Conservation (phyloP, 2,888 invertebrate genomes). For the Nymphalis c-album region DNA sequence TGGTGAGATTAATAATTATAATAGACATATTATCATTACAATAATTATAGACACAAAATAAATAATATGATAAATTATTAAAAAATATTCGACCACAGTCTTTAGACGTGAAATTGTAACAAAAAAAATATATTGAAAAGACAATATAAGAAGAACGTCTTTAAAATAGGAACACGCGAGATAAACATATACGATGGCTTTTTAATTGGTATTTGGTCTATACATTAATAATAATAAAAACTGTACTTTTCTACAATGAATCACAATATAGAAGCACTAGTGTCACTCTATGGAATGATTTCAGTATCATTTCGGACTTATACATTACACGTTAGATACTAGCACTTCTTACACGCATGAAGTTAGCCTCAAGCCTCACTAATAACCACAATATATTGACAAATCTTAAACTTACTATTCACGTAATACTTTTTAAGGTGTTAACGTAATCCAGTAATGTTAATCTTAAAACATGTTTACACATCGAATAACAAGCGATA, state of each 20-base stretch:
- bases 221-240: conserved; percentile 23
- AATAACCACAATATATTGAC: conserved; percentile 48
- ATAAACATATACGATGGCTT: conserved; percentile 43
- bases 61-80: conserved; percentile 77
- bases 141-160: conserved; percentile 65
- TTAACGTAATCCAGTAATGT: conserved; percentile 51
- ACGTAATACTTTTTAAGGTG: conserved; percentile 72
- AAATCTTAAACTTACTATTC: conserved; percentile 59
- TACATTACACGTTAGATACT: conserved; percentile 38
- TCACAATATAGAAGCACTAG: conserved; percentile 49
- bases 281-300: conserved; percentile 63
- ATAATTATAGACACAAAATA: conserved; percentile 73
- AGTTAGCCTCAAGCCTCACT: conserved; percentile 73
- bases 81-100: conserved; percentile 71
- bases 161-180: conserved; percentile 73
- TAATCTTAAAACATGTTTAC: conserved; percentile 64
- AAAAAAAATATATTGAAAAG: conserved; percentile 49
- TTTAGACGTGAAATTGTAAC: conserved; percentile 69
- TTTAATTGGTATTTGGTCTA: conserved; percentile 62
- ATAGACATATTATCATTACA: conserved; percentile 54
- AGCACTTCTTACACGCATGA: conserved; percentile 53
- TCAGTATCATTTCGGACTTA: conserved; percentile 47
- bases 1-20: conserved; percentile 67
- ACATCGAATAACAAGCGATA: conserved; percentile 46
- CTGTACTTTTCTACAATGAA: conserved; percentile 36